These are phyloP conservation scores for Balaenoptera acutorostrata DNA, from an alignment of 2,113 vertebrate species.

Conservation along the genomic window DNA sequence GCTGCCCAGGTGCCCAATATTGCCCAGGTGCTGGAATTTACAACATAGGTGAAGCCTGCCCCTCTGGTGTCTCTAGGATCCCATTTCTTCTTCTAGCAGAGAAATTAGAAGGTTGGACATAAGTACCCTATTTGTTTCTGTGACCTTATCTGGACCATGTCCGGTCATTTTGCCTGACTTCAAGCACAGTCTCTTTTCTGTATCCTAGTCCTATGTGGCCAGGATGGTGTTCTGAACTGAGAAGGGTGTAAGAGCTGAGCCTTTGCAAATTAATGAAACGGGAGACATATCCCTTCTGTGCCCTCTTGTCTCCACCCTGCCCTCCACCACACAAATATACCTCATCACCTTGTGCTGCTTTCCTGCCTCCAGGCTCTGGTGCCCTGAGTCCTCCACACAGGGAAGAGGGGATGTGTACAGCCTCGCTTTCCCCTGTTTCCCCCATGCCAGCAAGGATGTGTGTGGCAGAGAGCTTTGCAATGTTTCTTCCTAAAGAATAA, in stretches of 20 bases:
- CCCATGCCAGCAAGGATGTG: neutral
- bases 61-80: neutral
- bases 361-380: neutral
- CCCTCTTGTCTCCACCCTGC: neutral
- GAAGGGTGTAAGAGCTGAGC: neutral
- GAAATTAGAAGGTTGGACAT: neutral
- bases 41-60: neutral
- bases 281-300: neutral
- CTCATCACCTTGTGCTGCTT: neutral
- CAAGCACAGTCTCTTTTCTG: neutral
- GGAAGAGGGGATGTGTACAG: neutral
- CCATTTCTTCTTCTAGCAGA: neutral
- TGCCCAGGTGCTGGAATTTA: neutral
- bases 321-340: fast-evolving
- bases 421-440: too few relatives aligned
- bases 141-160: neutral
- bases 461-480: neutral
- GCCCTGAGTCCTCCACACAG: neutral
- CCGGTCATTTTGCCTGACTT: neutral
- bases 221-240: neutral
- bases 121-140: neutral
- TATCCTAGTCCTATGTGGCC: neutral
- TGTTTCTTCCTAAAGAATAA: neutral
- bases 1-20: neutral
- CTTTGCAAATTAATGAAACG: neutral